Evolutionary conservation across 2,888 invertebrate species (phyloP).

Genomic region (Theodoxus fluviatilis): DNA sequence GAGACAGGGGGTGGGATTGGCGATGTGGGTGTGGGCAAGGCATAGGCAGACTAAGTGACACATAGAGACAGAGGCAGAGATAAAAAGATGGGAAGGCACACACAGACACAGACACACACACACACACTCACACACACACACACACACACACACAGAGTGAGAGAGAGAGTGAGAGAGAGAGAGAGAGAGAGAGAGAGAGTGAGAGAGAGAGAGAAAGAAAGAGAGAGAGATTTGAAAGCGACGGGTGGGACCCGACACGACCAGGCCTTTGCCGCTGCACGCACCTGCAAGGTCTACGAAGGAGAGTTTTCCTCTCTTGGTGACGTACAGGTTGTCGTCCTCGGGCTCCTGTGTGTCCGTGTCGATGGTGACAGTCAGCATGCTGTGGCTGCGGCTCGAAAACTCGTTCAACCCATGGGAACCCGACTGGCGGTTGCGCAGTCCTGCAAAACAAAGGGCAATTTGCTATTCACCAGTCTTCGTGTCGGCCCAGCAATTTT

Average conservation of each 20-base stretch:
- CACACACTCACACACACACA: slow-evolving; percentile 1
- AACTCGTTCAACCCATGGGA: slow-evolving; percentile 92
- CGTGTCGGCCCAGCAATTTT: neutral
- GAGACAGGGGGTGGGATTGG: no score
- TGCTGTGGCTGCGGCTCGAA: slow-evolving; percentile 90
- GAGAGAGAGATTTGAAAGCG: no score
- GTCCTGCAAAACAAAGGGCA: slow-evolving; percentile 72
- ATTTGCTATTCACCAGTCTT: neutral
- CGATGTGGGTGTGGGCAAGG: no score
- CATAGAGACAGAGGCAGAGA: no score
- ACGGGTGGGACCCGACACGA: no score
- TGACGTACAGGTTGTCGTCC: slow-evolving; percentile 78
- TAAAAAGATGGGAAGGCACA: no score
- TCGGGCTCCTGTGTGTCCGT: slow-evolving; percentile 72
- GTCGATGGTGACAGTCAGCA: slow-evolving; percentile 88
- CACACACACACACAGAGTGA: neutral
- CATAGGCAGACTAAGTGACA: no score
- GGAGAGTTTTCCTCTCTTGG: slow-evolving; percentile 91
- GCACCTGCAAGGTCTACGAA: slow-evolving; percentile 91
- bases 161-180: neutral
- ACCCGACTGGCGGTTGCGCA: slow-evolving; percentile 88
- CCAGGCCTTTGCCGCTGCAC: no score
- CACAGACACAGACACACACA: neutral
- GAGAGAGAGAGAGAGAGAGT: neutral
- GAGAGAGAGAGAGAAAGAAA: neutral